Percentiles rank a stretch among this genome's conserved stretches.
These are phyloP conservation scores for Barnardius zonarius DNA, from an alignment of 2,113 vertebrate genomes.

Conservation along the genomic window DNA sequence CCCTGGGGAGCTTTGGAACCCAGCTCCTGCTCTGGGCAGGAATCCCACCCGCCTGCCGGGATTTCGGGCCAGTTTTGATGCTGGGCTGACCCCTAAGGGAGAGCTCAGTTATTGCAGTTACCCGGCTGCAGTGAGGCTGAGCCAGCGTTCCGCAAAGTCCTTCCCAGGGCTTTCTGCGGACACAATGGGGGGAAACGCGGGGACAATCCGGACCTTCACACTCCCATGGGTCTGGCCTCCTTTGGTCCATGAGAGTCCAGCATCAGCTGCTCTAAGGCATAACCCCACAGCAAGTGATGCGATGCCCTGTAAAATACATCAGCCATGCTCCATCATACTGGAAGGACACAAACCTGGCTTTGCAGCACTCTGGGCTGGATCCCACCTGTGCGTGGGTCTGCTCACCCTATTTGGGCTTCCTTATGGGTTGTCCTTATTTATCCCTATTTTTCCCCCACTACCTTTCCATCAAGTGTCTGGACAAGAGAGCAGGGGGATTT, in stretches of 20 bases:
- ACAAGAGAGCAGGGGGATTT: too few relatives aligned
- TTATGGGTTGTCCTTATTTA: background rate
- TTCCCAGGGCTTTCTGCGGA: background rate
- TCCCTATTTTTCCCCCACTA: too few relatives aligned
- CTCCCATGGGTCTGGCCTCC: background rate
- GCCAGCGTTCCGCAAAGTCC: background rate
- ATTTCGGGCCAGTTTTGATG: background rate
- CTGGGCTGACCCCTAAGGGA: slow-evolving; percentile 63
- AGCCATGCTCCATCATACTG: accelerated
- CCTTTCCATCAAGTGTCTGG: background rate
- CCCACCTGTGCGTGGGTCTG: background rate
- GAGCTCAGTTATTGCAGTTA: background rate
- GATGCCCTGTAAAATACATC: accelerated
- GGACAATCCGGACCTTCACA: background rate
- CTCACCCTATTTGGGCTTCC: background rate
- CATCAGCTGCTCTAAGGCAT: background rate
- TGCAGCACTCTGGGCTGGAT: background rate
- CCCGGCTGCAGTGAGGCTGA: background rate
- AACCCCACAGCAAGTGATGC: background rate
- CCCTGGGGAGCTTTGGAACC: accelerated
- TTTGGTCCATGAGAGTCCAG: background rate
- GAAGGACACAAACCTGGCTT: background rate
- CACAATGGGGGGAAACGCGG: accelerated
- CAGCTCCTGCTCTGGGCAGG: accelerated
- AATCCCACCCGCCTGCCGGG: accelerated